Base-by-base conservation (phyloP, 2,888 invertebrate species). In the Steromphala cineraria region DNA sequence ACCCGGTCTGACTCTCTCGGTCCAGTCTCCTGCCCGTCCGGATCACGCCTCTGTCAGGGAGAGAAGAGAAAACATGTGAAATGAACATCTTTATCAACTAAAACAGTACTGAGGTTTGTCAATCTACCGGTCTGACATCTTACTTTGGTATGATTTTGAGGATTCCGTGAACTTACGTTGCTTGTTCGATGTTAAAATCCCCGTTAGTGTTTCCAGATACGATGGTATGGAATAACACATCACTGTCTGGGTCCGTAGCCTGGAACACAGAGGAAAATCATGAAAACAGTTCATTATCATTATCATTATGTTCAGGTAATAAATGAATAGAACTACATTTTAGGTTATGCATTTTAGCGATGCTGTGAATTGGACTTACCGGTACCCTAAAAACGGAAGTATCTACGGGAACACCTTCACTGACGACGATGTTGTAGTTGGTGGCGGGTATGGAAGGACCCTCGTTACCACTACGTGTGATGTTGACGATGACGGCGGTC, bases 1-100 rank as follows among this genome's bases (percentile, higher is more conserved):
- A 98, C 28, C 94, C 94, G 0, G 96, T 94, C 5, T 96, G 94
- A 0, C 95, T 95, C 94, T 98, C 98, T 84, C 98, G 95, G 90
- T 98, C 98, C 81, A 98, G 94, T 31, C 94, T 93, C 10, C 82
- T 82, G 0, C 96, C 95, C 0, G 97, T 93, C 2, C 93, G 96
- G 94, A 86, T 78, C 5, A 76, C 31, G 28, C 86, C 86, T 52
- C 86, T 86, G 78, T 67, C 10, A 10, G 10, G 46, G 13, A 46
- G 13, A 46, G 46, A 46, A 46, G 13, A 13, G 1, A 36, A 36
- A 36, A 10, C 8, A 46, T 5, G 7, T 46, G 1, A 46, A 46
- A 1, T 46, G 46, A 10, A 46, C 10, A 4, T 8, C 13, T 46
- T 10, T 46, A 1, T 4, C 10, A 46, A 46, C 46, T 10, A 8